Base-by-base conservation (phyloP, 2,797 vertebrate genomes). In the Syngnathus acus region DNA sequence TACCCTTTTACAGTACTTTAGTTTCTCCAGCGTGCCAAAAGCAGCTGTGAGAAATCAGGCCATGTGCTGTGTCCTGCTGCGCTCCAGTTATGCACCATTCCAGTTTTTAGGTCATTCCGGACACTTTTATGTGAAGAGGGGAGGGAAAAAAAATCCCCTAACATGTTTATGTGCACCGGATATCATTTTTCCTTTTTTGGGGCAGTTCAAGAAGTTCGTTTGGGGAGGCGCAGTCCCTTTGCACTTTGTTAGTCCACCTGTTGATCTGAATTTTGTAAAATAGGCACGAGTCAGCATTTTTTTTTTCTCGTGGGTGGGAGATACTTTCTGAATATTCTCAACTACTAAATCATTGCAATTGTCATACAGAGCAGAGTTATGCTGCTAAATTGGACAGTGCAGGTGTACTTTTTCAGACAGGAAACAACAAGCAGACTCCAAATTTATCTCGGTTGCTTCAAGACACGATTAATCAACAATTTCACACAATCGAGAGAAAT, bases 41-140 rank as follows among this genome's bases (percentile, higher is more conserved):
- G 38, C 84, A 84, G 78, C 82, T 83, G 81, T 80, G 63, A 65
- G 60, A 73, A 78, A 80, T 70, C 39, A 76, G 78, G 74, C 47
- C 73, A 64, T 3, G 51, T 55, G 66, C 38, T 45, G 70, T 62
- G 66, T 65, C 71, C 81, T 39, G 77, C 74, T 72, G 74, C 72
- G 23, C 53, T 54, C 4, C 11, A 10, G 23, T 53, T 65, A 43
- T 63, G 40, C 62, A 67, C 73, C 59, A 32, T 40, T 76, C 48
- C 39, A 67, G 47, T 86, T 80, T 84, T 80, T 79, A 69, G 80
- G 79, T 83, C 81, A 79, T 65, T 66, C 69, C 70, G 68, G 70
- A 71, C 78, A 53, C 60, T 76, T 81, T 74, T 59, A 19, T 61
- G 42, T 42, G 58, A 39, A 2, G 16, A n/a, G 19, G 38, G 39